Evolutionary conservation across 2,797 vertebrate species (phyloP).

Genomic region (Catostomus latipinnis): DNA sequence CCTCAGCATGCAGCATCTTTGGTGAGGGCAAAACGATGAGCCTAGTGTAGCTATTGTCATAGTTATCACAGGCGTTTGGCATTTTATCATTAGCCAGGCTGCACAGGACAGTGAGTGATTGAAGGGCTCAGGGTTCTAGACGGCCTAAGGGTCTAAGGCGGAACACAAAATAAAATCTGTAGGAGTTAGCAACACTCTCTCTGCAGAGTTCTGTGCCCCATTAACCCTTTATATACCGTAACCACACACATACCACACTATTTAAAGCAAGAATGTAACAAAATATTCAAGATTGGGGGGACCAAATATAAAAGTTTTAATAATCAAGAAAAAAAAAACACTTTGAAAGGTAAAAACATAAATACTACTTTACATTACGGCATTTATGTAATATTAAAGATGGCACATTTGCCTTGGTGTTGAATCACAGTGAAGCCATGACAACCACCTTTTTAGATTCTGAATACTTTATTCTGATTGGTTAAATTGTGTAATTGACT

Average conservation of each 20-base stretch:
- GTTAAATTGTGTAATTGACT: too few relatives aligned
- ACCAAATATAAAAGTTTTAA: too few relatives aligned
- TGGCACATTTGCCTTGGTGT: too few relatives aligned
- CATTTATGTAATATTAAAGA: too few relatives aligned
- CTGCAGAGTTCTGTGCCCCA: slow-evolving; percentile 1
- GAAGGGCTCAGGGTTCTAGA: slow-evolving; percentile 18
- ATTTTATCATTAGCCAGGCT: slow-evolving; percentile 69
- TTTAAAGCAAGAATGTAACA: slow-evolving; percentile 1
- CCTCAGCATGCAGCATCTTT: slow-evolving; percentile 65
- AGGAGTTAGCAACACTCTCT: slow-evolving; percentile 21
- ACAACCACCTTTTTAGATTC: too few relatives aligned
- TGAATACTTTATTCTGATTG: too few relatives aligned
- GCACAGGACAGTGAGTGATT: slow-evolving; percentile 68
- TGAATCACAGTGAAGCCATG: too few relatives aligned
- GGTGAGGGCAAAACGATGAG: slow-evolving; percentile 69
- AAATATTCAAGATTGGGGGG: too few relatives aligned
- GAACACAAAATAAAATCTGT: slow-evolving; percentile 28
- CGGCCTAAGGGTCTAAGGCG: slow-evolving; percentile 21
- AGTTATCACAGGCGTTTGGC: slow-evolving; percentile 68
- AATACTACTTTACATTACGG: too few relatives aligned
- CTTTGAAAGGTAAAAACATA: too few relatives aligned
- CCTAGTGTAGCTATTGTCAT: slow-evolving; percentile 75
- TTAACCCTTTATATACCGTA: slow-evolving; percentile 22
- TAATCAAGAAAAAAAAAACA: too few relatives aligned
- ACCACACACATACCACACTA: background rate